A percentile compares a stretch with the other conserved stretches of the same genome.
phyloP scores from a whole-genome alignment of 2,888 invertebrate species.

The Athalia cordata region DNA sequence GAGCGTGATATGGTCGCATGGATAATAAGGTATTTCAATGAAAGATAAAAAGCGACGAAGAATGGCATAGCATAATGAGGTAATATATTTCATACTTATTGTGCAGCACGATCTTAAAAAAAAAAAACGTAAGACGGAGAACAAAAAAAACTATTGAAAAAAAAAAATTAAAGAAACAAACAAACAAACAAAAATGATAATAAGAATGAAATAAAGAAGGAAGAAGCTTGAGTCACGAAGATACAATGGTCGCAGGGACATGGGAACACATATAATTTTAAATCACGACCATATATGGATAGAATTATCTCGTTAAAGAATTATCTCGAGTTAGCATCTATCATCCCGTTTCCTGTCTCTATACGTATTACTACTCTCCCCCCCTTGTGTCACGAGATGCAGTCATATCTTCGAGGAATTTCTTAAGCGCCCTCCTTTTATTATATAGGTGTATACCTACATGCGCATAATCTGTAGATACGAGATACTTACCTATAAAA shows the following conservation, averaged over 20 bases:
- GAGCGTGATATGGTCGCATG: no score
- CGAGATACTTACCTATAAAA: no score
- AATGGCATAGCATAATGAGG: no score
- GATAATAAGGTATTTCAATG: no score
- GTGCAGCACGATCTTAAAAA: no score
- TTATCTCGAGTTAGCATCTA: conserved; percentile 50
- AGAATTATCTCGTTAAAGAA: conserved; percentile 53
- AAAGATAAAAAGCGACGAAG: no score
- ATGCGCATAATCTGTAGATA: no score
- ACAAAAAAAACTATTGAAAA: neutral
- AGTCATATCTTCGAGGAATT: conserved; percentile 19
- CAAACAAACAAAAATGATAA: neutral
- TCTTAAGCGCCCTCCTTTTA: neutral
- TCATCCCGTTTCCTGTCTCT: conserved; percentile 44
- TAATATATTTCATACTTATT: no score
- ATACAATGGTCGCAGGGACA: neutral
- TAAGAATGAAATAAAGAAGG: neutral
- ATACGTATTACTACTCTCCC: neutral
- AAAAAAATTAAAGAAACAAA: neutral
- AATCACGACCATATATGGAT: conserved; percentile 53
- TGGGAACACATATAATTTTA: conserved; percentile 36
- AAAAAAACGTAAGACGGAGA: no score
- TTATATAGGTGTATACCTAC: no score
- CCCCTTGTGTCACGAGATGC: neutral
- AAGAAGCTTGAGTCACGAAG: conserved; percentile 6